Percentiles rank a stretch among this genome's conserved stretches.
phyloP scores from a whole-genome alignment of 2,888 invertebrate genomes.

The Microdon myrmicae region DNA sequence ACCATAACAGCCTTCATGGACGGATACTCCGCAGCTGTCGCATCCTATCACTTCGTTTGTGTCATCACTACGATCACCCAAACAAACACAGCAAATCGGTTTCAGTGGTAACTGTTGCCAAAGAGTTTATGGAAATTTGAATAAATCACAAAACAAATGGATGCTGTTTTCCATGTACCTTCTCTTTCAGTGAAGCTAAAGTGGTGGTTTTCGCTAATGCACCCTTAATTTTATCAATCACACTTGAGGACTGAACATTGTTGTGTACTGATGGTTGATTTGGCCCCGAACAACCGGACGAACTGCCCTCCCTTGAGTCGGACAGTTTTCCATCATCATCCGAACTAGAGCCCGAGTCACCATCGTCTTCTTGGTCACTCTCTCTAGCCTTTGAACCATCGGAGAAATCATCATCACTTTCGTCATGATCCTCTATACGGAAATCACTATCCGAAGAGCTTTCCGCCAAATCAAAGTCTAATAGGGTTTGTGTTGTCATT shows the following conservation, averaged over 20 bases:
- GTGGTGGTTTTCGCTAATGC: slow-evolving; percentile 33
- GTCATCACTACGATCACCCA: slow-evolving; percentile 92
- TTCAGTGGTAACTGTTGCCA: slow-evolving; percentile 72
- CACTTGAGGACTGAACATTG: slow-evolving; percentile 47
- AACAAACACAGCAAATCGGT: slow-evolving; percentile 90
- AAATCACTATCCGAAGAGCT: slow-evolving; percentile 96
- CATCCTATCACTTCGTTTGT: slow-evolving; percentile 97
- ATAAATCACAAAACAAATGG: slow-evolving; percentile 8
- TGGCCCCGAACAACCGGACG: slow-evolving; percentile 54
- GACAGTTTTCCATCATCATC: slow-evolving; percentile 59
- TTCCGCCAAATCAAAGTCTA: slow-evolving; percentile 87
- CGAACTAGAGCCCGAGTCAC: slow-evolving; percentile 46
- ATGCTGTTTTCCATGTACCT: slow-evolving; percentile 13
- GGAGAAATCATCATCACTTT: slow-evolving; percentile 71
- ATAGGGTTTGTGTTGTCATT: slow-evolving; percentile 75
- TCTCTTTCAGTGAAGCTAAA: slow-evolving; percentile 52
- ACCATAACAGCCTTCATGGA: slow-evolving; percentile 97
- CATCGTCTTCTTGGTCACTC: slow-evolving; percentile 70
- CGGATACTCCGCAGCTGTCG: slow-evolving; percentile 95
- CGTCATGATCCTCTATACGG: slow-evolving; percentile 85
- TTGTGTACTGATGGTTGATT: slow-evolving; percentile 58
- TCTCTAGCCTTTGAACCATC: slow-evolving; percentile 69
- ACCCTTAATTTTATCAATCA: slow-evolving; percentile 46
- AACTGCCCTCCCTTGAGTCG: slow-evolving; percentile 57
- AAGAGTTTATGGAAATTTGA: background rate